Evolutionary conservation across 2,888 invertebrate genomes (phyloP).

Genomic region (Cryptosula pallasiana): DNA sequence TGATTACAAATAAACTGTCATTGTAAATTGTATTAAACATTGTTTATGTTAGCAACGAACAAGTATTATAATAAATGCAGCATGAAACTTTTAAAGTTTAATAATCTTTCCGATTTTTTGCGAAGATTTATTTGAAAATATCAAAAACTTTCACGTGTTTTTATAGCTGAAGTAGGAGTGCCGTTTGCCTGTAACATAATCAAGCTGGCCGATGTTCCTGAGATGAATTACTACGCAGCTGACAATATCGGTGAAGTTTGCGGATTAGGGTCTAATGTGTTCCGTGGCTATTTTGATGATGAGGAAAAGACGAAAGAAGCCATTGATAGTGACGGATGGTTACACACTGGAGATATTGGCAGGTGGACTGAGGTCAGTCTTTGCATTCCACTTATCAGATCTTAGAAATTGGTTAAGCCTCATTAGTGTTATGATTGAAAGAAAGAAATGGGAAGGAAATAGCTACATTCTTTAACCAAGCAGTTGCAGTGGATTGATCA

Average conservation of each 20-base stretch:
- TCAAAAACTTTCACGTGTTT: no score
- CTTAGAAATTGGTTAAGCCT: no score
- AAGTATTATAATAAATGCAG: no score
- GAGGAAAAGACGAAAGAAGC: conserved; percentile 84
- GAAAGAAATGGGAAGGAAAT: no score
- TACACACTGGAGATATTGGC: conserved; percentile 92
- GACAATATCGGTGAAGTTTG: conserved; percentile 61
- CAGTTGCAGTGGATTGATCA: no score
- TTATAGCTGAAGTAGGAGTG: conserved; percentile 77
- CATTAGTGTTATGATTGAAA: no score
- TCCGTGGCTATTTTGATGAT: conserved; percentile 89
- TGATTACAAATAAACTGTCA: neutral
- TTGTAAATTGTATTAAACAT: neutral
- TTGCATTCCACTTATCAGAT: neutral
- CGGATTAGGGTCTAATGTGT: conserved; percentile 88
- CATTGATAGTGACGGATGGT: conserved; percentile 58
- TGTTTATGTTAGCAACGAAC: neutral
- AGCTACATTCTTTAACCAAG: no score
- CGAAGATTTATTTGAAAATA: no score
- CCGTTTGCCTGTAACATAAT: conserved; percentile 90
- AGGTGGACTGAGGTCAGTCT: conserved; percentile 65
- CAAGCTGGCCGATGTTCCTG: conserved; percentile 93
- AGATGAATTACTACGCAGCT: conserved; percentile 69
- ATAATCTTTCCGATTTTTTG: no score
- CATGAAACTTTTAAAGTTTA: no score